Base-by-base conservation (phyloP, 37 sponge, comb jelly and placozoan species). In the Axinella damicornis region DNA sequence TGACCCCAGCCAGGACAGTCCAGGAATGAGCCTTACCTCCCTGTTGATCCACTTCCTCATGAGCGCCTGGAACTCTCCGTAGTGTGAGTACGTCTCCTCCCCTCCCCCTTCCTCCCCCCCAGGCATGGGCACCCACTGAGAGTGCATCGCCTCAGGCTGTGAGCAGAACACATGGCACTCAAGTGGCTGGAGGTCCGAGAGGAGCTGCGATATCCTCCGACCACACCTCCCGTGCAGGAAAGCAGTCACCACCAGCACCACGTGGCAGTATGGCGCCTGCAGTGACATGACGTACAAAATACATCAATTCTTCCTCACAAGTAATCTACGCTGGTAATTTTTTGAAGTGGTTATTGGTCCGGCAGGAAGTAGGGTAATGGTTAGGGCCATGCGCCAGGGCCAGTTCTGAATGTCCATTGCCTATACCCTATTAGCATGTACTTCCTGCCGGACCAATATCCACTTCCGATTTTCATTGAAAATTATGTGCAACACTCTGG, bases 21-120 rank as follows among this genome's bases (percentile, higher is more conserved):
- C n/a, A n/a, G n/a, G n/a, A n/a, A n/a, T n/a, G n/a, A 59, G 12
- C 37, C 53, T 22, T 54, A 81, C 88, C 59, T 88, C 88, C 76
- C 88, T 88, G 36, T 88, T 75, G 28, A 82, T 88, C 88, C 88
- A 88, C 28, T 82, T 88, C 39, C 70, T 88, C 61, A 88, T 56
- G 17, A 88, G 83, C 0, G 76, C 82, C 55, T 88, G 82, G 41
- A 88, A 88, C 77, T 88, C 88, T 41, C 83, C 82, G 68, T 74
- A 88, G 59, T 88, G 88, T 16, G 88, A 88, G 73, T 87, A 87
- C 6, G 46, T 41, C 2, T 28, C 62, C 6, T 57, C 71, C 25
- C 2, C 54, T 22, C 65, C 59, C 27, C 22, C 69, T 70, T 69
- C 85, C 53, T 65, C 37, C 32, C 59, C 71, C 2, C 69, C 71